Evolutionary conservation across 1,140 invertebrate species (phyloP).

Genomic region (Amphibalanus amphitrite): DNA sequence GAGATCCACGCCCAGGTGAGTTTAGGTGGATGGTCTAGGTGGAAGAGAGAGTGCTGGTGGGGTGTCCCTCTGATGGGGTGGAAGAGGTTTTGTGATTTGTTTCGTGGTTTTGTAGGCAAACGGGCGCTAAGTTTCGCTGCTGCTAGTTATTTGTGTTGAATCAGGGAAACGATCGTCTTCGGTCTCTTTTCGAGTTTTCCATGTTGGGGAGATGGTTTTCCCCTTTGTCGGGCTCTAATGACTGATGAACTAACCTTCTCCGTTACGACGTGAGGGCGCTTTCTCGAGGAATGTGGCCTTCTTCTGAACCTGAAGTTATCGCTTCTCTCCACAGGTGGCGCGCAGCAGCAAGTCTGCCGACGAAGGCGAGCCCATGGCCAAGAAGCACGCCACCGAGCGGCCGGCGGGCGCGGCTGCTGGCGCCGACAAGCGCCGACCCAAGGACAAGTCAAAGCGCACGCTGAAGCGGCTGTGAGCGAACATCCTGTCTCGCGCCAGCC

Average conservation of each 20-base stretch:
- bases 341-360: slow-evolving; percentile 26
- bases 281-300: neutral
- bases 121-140: slow-evolving; percentile 15
- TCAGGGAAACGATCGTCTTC: too few species aligned
- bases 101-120: slow-evolving; percentile 6
- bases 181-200: too few species aligned
- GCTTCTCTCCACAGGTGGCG: slow-evolving; percentile 28
- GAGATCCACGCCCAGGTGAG: slow-evolving; percentile 66
- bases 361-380: slow-evolving; percentile 48
- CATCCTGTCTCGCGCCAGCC: too few species aligned
- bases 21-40: neutral
- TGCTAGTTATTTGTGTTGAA: too few species aligned
- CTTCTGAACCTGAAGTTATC: slow-evolving; percentile 8
- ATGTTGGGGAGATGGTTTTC: too few species aligned
- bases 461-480: slow-evolving; percentile 68
- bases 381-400: slow-evolving; percentile 67
- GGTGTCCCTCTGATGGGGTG: neutral
- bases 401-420: slow-evolving; percentile 54
- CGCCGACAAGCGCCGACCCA: slow-evolving; percentile 52
- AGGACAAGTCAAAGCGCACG: slow-evolving; percentile 63
- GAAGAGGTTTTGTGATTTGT: neutral
- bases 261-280: slow-evolving; percentile 7
- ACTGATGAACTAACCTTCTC: too few species aligned
- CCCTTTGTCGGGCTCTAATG: too few species aligned
- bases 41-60: neutral